Conservation (phyloP, 2,888 invertebrate genomes). For the Andrena bicolor region DNA sequence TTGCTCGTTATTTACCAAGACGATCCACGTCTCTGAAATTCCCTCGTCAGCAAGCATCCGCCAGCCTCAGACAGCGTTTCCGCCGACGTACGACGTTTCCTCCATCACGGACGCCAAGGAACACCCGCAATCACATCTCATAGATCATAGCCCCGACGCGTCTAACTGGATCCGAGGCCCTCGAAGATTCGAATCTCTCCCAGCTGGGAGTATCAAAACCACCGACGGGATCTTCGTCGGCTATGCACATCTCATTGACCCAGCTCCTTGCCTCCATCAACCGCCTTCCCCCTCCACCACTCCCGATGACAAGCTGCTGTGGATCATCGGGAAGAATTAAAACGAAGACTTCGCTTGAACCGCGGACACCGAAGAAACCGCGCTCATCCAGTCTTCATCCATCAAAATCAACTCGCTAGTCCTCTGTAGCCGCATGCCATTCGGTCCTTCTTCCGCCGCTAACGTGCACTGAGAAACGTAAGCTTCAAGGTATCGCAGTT, state of each 20-base stretch:
- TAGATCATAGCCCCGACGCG: conserved; percentile 23
- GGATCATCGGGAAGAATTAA: conserved; percentile 36
- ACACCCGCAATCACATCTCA: conserved; percentile 10
- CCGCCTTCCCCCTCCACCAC: neutral
- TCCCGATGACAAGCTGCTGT: conserved; percentile 1
- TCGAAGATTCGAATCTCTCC: conserved; percentile 2
- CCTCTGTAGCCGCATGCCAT: conserved; percentile 63
- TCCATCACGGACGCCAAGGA: neutral
- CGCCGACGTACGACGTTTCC: neutral
- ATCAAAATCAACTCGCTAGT: conserved; percentile 79
- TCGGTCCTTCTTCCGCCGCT: neutral
- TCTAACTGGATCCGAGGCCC: neutral
- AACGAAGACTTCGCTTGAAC: neutral
- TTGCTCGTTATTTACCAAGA: conserved; percentile 6
- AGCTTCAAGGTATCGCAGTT: neutral
- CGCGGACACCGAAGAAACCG: neutral
- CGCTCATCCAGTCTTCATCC: conserved; percentile 69
- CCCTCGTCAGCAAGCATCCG: neutral
- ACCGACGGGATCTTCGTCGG: neutral
- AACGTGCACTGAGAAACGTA: neutral
- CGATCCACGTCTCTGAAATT: neutral
- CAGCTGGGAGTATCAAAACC: neutral
- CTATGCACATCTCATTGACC: conserved; percentile 51
- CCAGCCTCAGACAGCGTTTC: neutral
- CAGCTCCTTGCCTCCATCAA: neutral